Percentiles rank a stretch among this genome's conserved stretches.
These are phyloP conservation scores for Montipora efflorescens DNA, from an alignment of 64 coral and sea anemone species.

Conservation along the genomic window DNA sequence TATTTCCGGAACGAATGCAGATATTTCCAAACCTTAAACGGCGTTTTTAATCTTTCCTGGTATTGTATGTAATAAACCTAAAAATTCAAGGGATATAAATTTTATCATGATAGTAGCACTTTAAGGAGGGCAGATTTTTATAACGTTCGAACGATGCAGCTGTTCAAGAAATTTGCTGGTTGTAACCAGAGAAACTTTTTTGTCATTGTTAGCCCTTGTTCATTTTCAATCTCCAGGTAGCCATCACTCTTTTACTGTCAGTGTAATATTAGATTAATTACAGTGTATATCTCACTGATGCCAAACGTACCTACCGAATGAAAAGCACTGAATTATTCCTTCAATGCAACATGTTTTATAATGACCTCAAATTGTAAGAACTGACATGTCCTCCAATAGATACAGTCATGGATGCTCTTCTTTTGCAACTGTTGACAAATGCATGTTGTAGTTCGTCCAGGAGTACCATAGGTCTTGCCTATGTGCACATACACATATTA, in stretches of 20 bases:
- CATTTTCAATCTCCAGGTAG: background rate
- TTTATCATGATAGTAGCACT: too few relatives aligned
- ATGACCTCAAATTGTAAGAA: background rate
- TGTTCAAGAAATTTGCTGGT: too few relatives aligned
- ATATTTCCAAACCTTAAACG: too few relatives aligned
- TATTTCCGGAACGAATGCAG: too few relatives aligned
- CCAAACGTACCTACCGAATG: background rate
- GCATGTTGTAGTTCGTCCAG: conserved; percentile 52
- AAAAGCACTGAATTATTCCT: background rate
- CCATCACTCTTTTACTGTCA: background rate
- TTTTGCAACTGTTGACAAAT: background rate
- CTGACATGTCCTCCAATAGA: too few relatives aligned
- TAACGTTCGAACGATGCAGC: too few relatives aligned
- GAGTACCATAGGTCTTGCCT: conserved; percentile 13
- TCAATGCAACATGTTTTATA: background rate
- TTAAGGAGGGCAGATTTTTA: too few relatives aligned
- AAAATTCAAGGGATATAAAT: too few relatives aligned
- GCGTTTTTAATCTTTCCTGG: too few relatives aligned
- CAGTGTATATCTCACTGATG: background rate
- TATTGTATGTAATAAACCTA: too few relatives aligned
- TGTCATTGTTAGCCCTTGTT: background rate
- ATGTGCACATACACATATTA: background rate
- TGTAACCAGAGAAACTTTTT: background rate
- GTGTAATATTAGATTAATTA: background rate
- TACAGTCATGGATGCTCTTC: too few relatives aligned